Evolutionary conservation across 2,888 invertebrate genomes (phyloP), one percentile per base, ranked within the genome.

Genomic region (Herminia tarsipennalis): DNA sequence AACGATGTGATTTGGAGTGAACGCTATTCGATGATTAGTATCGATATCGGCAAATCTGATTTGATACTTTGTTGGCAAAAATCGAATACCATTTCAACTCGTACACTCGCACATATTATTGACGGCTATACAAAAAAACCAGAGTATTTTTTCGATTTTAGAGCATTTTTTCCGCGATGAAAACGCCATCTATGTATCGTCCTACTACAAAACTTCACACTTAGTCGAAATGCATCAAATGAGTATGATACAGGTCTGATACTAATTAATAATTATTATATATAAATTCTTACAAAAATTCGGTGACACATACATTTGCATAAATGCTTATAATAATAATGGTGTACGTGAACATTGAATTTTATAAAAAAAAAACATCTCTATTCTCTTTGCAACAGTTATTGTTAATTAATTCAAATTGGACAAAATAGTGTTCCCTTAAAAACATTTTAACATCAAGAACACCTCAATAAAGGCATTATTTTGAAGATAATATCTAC

Each of bases 221-320:
- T 55, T 61, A 84, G 76, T 83, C 78, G 75, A 81, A 88, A 87
- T 86, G 86, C 86, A 83, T 83, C 69, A 70, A 76, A 77, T 88
- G 90, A 90, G 90, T 90, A 89, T 90, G 78, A 83, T 77, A 85
- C 88, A 89, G 90, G 90, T 85, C 78, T 78, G 73, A 66, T 63
- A 69, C 63, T 73, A 65, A 70, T 62, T 60, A 61, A 61, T 56
- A 35, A 63, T 54, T 56, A 60, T 67, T 50, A 48, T 70, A 65
- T 76, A 81, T 81, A 86, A 84, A 86, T 82, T 82, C 82, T 78
- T 88, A 87, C 79, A 86, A 86, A 83, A 85, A 84, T 81, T 83
- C 81, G 73, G 77, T 73, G 76, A 82, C 71, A 72, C 67, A 61
- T 76, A 73, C 64, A 67, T 68, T 65, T 56, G 51, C 53, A 61